Base-by-base conservation (phyloP, 2,797 vertebrate genomes). In the Pipistrellus kuhlii region DNA sequence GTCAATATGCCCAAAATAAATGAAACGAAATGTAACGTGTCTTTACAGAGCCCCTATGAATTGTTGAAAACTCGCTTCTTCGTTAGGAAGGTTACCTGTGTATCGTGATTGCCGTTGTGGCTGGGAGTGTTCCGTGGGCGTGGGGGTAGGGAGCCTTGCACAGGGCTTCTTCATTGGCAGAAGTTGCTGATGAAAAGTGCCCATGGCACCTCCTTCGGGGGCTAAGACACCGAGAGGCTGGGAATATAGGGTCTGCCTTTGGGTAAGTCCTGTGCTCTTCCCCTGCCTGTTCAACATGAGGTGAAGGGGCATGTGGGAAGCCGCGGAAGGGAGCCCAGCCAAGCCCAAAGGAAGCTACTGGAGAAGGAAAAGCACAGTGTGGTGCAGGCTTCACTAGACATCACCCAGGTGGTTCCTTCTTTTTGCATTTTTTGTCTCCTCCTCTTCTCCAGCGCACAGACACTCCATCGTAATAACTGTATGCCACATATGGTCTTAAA, bases 1-100 rank as follows among this genome's bases (percentile, higher is more conserved):
- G 96, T 95, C 90, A 95, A 92, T 95, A 94, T 95, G 85, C 78
- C 80, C 72, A 53, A 95, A 94, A 97, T 94, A 96, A 95, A 90
- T 71, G 94, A 86, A 97, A 95, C 93, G 92, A 91, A 91, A 51
- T 30, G 44, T 81, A 77, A 83, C 90, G 81, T 84, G 48, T 93
- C 25, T 87, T 66, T 41, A 38, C 32, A 88, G 57, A 93, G 41
- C 73, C 69, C 38, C n/a, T 62, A 12, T 18, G 32, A 91, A 78
- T 35, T 59, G 38, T 66, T 13, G 35, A 71, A 64, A 80, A 85
- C 59, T 68, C 57, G 44, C 51, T 72, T 44, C 59, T 62, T 21
- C 35, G 18, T 82, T 32, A 44, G 32, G 81, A 89, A 85, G 38
- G 35, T 48, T 66, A 41, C n/a, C 41, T 55, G 55, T 84, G 46